Evolutionary conservation across 2,113 vertebrate species (phyloP).

Genomic region (Ginglymostoma cirratum): DNA sequence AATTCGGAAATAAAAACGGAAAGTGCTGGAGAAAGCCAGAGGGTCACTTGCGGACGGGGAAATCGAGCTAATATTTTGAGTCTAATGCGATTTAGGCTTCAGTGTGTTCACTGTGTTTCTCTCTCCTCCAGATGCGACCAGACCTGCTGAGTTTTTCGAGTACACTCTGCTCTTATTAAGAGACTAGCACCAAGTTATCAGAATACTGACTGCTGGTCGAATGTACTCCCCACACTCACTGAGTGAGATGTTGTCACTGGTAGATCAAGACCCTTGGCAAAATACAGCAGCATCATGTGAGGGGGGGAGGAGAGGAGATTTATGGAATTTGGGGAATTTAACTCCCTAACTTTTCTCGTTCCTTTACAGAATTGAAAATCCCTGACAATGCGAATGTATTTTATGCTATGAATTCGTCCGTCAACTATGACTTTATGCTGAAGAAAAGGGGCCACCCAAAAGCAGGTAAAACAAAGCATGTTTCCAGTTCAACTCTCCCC

Average conservation of each 20-base stretch:
- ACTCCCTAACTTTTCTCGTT: neutral
- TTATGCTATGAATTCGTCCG: conserved; percentile 96
- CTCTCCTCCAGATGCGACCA: too few relatives aligned
- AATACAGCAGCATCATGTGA: neutral
- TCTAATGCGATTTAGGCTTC: too few relatives aligned
- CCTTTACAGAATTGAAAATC: conserved; percentile 78
- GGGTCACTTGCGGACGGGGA: too few relatives aligned
- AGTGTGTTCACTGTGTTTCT: too few relatives aligned
- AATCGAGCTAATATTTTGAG: too few relatives aligned
- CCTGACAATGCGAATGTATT: conserved; percentile 95
- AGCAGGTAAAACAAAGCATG: conserved; percentile 71
- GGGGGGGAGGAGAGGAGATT: neutral
- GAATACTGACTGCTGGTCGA: too few relatives aligned
- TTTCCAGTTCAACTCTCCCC: conserved; percentile 89
- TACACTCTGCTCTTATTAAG: too few relatives aligned
- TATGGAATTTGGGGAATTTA: neutral
- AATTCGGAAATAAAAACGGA: too few relatives aligned
- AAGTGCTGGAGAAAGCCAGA: too few relatives aligned
- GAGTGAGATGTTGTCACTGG: neutral
- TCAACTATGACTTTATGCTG: conserved; percentile 95
- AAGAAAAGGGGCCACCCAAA: conserved; percentile 77
- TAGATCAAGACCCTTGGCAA: neutral
- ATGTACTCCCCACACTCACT: neutral
- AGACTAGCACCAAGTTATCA: too few relatives aligned
- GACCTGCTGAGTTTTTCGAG: too few relatives aligned